phyloP scores from a whole-genome alignment of 2,888 invertebrate genomes.

The Dryococelus australis region DNA sequence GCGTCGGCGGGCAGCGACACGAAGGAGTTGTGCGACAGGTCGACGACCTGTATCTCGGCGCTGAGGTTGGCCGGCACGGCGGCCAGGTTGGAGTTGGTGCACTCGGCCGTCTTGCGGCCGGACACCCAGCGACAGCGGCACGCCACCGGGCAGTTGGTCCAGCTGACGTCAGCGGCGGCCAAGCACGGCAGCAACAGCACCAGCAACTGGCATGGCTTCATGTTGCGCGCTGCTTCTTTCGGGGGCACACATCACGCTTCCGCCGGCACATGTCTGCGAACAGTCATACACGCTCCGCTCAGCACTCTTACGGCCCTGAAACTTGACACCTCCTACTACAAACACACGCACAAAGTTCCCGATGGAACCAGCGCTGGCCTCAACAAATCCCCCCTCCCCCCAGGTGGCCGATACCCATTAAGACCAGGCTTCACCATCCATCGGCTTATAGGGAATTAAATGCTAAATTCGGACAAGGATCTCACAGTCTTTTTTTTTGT shows the following conservation, averaged over 20 bases:
- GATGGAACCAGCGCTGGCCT: too few species aligned
- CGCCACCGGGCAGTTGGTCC: conserved; percentile 68
- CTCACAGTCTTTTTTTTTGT: too few species aligned
- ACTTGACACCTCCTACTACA: too few species aligned
- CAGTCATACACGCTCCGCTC: too few species aligned
- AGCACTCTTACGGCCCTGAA: too few species aligned
- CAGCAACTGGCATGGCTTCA: neutral
- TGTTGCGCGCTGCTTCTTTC: conserved; percentile 6
- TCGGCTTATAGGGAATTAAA: too few species aligned
- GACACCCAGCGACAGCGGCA: conserved; percentile 88
- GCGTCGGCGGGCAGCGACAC: conserved; percentile 71
- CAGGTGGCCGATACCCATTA: too few species aligned
- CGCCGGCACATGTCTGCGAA: neutral
- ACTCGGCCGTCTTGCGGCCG: conserved; percentile 85
- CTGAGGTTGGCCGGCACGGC: conserved; percentile 77
- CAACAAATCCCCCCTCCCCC: too few species aligned
- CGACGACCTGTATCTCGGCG: conserved; percentile 71
- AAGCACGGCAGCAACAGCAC: neutral
- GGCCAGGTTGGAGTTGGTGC: conserved; percentile 70
- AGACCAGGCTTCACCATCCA: too few species aligned
- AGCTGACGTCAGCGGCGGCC: conserved; percentile 57
- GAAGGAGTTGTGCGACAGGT: conserved; percentile 75
- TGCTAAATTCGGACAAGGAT: too few species aligned
- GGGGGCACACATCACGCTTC: neutral
- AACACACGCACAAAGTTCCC: too few species aligned